Evolutionary conservation across 2,113 vertebrate genomes (phyloP).

Genomic region (Desmodus rotundus): DNA sequence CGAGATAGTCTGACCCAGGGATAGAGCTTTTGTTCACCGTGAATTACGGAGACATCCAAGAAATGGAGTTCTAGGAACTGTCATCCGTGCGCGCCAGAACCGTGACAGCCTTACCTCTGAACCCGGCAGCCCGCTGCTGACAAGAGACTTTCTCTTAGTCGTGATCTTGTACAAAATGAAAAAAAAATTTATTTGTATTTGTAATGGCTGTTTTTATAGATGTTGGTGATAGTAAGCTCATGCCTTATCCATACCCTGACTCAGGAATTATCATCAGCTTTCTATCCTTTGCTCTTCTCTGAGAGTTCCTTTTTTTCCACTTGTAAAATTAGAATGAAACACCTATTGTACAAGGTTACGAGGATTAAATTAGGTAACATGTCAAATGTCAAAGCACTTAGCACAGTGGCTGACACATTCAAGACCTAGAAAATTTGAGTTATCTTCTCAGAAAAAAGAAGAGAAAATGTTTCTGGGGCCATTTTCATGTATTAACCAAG

Average conservation of each 20-base stretch:
- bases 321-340: background rate
- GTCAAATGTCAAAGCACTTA: conserved; percentile 31
- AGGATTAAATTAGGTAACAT: background rate
- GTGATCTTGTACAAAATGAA: background rate
- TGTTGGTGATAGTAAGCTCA: background rate
- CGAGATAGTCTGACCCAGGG: background rate
- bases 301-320: background rate
- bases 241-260: background rate
- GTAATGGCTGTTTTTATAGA: background rate
- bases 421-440: background rate
- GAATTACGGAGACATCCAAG: background rate
- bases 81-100: background rate
- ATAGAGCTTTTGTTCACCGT: background rate
- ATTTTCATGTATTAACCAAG: background rate
- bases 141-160: background rate
- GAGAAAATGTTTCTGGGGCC: background rate
- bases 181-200: conserved; percentile 2
- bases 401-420: background rate
- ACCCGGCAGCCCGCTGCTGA: background rate
- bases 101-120: background rate
- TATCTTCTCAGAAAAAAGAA: background rate
- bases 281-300: conserved; percentile 8
- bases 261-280: background rate
- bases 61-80: background rate
- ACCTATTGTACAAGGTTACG: background rate